These are phyloP conservation scores for Nematolebias whitei DNA, from an alignment of 2,113 vertebrate species.

Conservation along the genomic window DNA sequence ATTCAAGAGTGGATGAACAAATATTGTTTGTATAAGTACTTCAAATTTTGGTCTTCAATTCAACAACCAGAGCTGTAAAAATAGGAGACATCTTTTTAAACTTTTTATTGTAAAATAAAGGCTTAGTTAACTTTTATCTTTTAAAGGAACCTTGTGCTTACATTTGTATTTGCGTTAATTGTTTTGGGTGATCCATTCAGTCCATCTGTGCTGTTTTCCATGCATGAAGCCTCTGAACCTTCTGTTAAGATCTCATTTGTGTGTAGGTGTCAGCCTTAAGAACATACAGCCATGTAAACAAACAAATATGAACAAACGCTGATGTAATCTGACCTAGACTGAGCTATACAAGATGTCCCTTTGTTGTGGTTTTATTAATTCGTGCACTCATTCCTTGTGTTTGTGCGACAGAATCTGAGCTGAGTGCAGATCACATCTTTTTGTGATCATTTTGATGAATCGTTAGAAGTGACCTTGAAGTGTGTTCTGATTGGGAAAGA, in stretches of 20 bases:
- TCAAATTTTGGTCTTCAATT: background rate
- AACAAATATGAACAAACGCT: background rate
- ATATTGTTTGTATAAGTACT: background rate
- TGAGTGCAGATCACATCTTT: too few relatives aligned
- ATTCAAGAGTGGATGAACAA: background rate
- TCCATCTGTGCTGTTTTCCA: background rate
- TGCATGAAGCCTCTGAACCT: background rate
- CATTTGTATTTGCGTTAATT: background rate
- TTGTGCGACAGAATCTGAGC: too few relatives aligned
- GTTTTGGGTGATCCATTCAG: background rate
- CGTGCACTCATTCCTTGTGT: too few relatives aligned
- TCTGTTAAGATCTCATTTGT: background rate
- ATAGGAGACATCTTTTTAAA: background rate
- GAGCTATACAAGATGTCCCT: background rate
- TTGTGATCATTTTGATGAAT: background rate
- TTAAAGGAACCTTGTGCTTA: background rate
- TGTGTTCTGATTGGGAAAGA: slow-evolving; percentile 4
- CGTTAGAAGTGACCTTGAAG: background rate
- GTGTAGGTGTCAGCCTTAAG: background rate
- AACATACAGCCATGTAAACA: background rate
- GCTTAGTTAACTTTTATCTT: background rate
- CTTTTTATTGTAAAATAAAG: background rate
- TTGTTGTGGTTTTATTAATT: too few relatives aligned
- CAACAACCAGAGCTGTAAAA: background rate
- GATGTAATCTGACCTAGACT: background rate